These are phyloP conservation scores for Callionymus lyra DNA, from an alignment of 2,113 vertebrate genomes.

Conservation along the genomic window DNA sequence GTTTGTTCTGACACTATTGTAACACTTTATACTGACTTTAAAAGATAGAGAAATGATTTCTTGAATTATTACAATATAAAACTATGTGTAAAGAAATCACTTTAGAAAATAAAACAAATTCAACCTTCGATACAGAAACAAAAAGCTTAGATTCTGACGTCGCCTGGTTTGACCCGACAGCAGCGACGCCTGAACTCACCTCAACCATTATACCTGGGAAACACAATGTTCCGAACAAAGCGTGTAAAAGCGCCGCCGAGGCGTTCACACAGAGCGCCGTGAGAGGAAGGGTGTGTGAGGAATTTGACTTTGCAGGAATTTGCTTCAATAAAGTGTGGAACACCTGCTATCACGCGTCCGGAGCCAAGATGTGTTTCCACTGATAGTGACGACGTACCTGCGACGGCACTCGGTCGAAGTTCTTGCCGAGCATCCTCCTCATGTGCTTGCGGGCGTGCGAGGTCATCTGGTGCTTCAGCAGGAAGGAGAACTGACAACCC, in stretches of 20 bases:
- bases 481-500: constrained; percentile 98
- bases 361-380: constrained; percentile 10
- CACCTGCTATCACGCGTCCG: background rate
- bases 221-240: too few species aligned
- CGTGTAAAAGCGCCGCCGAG: too few species aligned
- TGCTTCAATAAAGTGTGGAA: constrained; percentile 10
- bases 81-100: background rate
- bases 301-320: constrained; percentile 7
- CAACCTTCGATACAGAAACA: background rate
- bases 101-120: background rate
- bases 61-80: too few species aligned
- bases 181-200: too few species aligned
- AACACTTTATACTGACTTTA: constrained; percentile 2
- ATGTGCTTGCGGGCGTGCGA: constrained; percentile 97
- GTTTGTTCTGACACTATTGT: too few species aligned
- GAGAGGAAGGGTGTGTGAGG: constrained; percentile 11
- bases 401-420: constrained; percentile 89
- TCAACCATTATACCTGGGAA: too few species aligned
- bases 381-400: constrained; percentile 66
- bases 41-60: too few species aligned
- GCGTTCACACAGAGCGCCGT: too few species aligned
- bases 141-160: background rate
- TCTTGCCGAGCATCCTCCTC: constrained; percentile 97
- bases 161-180: background rate
- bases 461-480: constrained; percentile 99